Percentiles rank a stretch among this genome's conserved stretches.
phyloP scores from a whole-genome alignment of 2,797 vertebrate species.

The Apogon talboti region DNA sequence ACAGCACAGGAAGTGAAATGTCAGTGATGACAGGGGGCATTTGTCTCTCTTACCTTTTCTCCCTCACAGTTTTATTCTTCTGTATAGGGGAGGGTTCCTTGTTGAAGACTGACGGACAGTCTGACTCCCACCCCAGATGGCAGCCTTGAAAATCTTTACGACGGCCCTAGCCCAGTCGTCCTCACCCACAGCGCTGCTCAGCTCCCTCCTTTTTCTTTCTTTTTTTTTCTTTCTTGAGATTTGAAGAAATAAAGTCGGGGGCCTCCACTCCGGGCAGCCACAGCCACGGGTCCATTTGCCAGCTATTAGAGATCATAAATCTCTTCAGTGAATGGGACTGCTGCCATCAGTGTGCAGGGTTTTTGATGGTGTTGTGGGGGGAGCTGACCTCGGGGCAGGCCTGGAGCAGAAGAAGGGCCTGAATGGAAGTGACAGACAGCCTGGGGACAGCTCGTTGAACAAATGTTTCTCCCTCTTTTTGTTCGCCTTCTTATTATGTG shows the following conservation, averaged over 20 bases:
- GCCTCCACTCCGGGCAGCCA: constrained; percentile 53
- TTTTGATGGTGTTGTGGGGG: constrained; percentile 64
- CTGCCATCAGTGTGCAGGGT: constrained; percentile 53
- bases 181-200: constrained; percentile 1
- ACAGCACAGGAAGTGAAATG: constrained; percentile 48
- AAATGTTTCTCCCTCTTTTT: constrained; percentile 76
- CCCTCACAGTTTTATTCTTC: constrained; percentile 17
- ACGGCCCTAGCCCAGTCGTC: constrained; percentile 40
- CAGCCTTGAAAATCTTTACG: constrained; percentile 75
- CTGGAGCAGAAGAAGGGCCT: constrained; percentile 60
- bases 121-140: constrained; percentile 73
- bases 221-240: constrained; percentile 71
- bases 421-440: constrained; percentile 70
- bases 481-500: constrained; percentile 46
- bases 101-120: constrained; percentile 56
- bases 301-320: constrained; percentile 84
- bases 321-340: constrained; percentile 74
- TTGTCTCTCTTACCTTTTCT: constrained; percentile 22
- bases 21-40: constrained; percentile 25
- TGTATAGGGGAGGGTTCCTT: constrained; percentile 23
- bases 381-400: constrained; percentile 72
- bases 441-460: constrained; percentile 70
- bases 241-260: constrained; percentile 63
- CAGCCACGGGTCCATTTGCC: constrained; percentile 70
- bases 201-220: constrained; percentile 22